Base-by-base conservation (phyloP, 2,113 vertebrate species). In the Neodontobutis hainanensis region DNA sequence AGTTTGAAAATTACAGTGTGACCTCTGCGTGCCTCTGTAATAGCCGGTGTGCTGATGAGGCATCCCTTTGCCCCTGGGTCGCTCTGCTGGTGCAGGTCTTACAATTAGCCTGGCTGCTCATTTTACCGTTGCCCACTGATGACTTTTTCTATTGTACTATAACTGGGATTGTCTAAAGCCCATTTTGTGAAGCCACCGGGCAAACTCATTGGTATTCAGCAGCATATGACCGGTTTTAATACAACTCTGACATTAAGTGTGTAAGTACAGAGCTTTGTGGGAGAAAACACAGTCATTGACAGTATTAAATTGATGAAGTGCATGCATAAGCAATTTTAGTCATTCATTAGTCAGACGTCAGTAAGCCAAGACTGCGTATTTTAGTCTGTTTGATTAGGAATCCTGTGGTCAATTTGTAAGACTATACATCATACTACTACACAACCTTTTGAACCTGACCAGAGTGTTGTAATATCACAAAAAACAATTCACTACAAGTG, bases 1-100 rank as follows among this genome's bases (percentile, higher is more conserved):
- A 80, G 76, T 81, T 47, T 76, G 34, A 76, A 52, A 27, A 35
- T 27, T 19, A 5, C 36, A 38, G 48, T 49, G 8, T 47, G 27
- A 49, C 32, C 14, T 56, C 19, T 34, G 42, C 9, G 34, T 46
- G 32, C 43, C 27, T 11, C 4, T 8, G 15, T 44, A 10, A 40
- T 51, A 32, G 10, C 4, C 48, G 32, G 12, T 40, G 50, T 43
- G 50, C 56, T 56, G 36, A 55, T 61, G 36, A 47, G 38, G n/a
- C n/a, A 16, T 63, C 27, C 47, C 43, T 50, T 35, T 53, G 10
- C 6, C 8, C 32, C 8, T 15, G 58, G 15, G 38, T 10, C 36
- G 35, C 8, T 38, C 6, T 44, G 36, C 59, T 63, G 45, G 0
- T 38, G 44, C 35, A 51, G 14, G 11, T 14, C 19, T 55, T 43